These are phyloP conservation scores for Elmis aenea DNA, from an alignment of 2,888 invertebrate species.

Conservation along the genomic window DNA sequence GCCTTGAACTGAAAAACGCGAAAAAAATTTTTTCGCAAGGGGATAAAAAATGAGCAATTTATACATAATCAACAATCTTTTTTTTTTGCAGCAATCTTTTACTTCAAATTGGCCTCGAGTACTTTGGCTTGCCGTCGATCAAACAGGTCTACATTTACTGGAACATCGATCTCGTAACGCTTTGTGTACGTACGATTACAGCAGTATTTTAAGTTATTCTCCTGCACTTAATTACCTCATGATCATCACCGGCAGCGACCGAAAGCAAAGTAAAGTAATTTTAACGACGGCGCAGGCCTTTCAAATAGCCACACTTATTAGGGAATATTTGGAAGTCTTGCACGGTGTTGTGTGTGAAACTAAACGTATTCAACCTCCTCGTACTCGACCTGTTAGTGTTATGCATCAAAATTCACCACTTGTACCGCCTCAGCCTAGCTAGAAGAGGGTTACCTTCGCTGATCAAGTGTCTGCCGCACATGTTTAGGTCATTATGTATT, in stretches of 20 bases:
- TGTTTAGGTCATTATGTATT: constrained; percentile 9
- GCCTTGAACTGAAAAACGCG: no score
- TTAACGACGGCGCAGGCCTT: constrained; percentile 89
- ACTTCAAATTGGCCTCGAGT: constrained; percentile 93
- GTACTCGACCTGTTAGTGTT: constrained; percentile 48
- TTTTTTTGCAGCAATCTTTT: constrained; percentile 75
- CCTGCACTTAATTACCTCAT: constrained; percentile 89
- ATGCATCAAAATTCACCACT: constrained; percentile 50
- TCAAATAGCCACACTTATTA: constrained; percentile 87
- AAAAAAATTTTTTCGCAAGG: no score
- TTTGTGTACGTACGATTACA: constrained; percentile 87
- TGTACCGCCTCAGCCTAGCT: constrained; percentile 57
- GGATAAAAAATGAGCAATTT: no score
- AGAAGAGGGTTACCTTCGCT: constrained; percentile 50
- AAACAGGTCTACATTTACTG: constrained; percentile 83
- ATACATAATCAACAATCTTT: no score
- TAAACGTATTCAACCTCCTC: constrained; percentile 34
- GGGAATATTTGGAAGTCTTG: constrained; percentile 74
- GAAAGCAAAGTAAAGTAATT: constrained; percentile 87
- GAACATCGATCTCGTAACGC: constrained; percentile 85
- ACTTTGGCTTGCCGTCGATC: constrained; percentile 90
- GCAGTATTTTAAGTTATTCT: constrained; percentile 83
- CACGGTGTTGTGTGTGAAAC: constrained; percentile 35
- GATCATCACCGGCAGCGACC: constrained; percentile 86
- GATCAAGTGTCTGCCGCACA: constrained; percentile 41